A percentile compares a stretch with the other conserved stretches of the same genome.
phyloP scores from a whole-genome alignment of 2,113 vertebrate species.

The Myiozetetes cayanensis region DNA sequence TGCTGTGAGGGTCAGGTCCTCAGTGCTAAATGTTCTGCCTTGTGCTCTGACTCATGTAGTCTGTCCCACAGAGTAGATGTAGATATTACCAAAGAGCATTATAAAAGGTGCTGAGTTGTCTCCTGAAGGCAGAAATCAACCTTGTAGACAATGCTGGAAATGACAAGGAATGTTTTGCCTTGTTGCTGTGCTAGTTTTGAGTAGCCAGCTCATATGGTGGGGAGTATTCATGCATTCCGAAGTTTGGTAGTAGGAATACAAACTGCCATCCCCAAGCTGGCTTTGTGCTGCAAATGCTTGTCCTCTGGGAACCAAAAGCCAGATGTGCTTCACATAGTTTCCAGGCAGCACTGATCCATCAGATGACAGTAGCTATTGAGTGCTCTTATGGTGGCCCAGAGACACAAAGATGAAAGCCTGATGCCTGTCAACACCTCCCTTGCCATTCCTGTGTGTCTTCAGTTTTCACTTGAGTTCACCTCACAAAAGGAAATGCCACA shows the following conservation, averaged over 20 bases:
- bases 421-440: constrained; percentile 40
- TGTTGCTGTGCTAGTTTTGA: not conserved
- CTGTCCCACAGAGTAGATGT: not conserved
- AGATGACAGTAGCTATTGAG: constrained; percentile 61
- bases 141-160: not conserved
- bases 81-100: not conserved
- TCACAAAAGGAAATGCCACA: constrained; percentile 32
- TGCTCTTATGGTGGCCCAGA: constrained; percentile 47
- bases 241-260: constrained; percentile 21
- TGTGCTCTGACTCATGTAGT: not conserved
- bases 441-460: constrained; percentile 26
- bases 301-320: not conserved
- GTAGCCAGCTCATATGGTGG: not conserved
- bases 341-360: constrained; percentile 48
- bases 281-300: constrained; percentile 29
- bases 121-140: not conserved
- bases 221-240: not conserved
- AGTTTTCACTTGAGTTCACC: constrained; percentile 14
- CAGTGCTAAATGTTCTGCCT: not conserved
- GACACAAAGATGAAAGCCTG: constrained; percentile 48
- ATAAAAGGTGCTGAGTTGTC: not conserved
- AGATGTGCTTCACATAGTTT: constrained; percentile 58
- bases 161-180: not conserved
- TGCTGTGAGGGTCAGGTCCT: not conserved
- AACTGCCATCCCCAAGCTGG: not conserved